phyloP scores from a whole-genome alignment of 2,797 vertebrate genomes.

The Sternotherus odoratus region DNA sequence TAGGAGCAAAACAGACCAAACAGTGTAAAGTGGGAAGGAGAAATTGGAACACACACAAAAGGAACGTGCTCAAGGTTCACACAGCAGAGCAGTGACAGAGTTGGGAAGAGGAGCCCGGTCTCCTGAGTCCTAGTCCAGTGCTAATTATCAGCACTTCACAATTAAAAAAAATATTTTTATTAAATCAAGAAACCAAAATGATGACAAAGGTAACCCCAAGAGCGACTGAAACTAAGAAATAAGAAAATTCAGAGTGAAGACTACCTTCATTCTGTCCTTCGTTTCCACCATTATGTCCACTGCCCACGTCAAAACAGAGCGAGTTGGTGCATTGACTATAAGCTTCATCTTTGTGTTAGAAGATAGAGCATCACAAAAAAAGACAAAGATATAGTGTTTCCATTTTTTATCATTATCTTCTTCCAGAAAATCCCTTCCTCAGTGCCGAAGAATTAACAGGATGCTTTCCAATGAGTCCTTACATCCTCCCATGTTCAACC shows the following conservation, averaged over 20 bases:
- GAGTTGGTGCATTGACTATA: accelerated
- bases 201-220: neutral
- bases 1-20: neutral
- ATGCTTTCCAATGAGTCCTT: slow-evolving; percentile 85
- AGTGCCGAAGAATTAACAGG: slow-evolving; percentile 82
- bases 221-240: neutral
- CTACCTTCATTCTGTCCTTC: neutral
- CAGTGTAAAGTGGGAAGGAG: neutral
- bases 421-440: slow-evolving; percentile 83
- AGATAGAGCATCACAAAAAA: neutral
- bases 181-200: neutral
- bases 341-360: neutral
- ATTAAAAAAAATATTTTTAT: neutral
- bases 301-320: neutral
- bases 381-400: neutral
- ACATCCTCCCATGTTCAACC: slow-evolving; percentile 76
- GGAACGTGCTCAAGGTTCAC: neutral
- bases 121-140: neutral
- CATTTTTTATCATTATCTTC: neutral
- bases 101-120: neutral
- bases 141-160: neutral
- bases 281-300: neutral
- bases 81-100: neutral
- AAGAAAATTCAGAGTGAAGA: neutral
- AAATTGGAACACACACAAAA: neutral